Evolutionary conservation across 2,113 vertebrate species (phyloP).

Genomic region (Podarcis cretensis): DNA sequence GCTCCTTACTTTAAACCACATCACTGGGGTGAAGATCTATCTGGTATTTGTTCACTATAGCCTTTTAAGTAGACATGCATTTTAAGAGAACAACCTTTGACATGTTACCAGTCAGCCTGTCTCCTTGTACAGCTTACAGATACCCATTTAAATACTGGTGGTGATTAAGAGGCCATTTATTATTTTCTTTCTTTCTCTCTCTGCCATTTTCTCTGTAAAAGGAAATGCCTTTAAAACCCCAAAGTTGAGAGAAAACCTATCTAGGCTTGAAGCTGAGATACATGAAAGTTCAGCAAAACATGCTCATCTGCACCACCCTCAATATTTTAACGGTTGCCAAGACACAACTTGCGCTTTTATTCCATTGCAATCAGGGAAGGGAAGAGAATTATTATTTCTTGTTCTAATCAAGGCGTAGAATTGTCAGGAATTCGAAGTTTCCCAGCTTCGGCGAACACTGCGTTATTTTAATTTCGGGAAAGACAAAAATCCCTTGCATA

Average conservation of each 20-base stretch:
- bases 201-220: constrained; percentile 9
- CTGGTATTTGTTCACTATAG: constrained; percentile 7
- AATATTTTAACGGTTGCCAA: constrained; percentile 25
- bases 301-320: not conserved
- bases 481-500: constrained; percentile 7
- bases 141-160: constrained; percentile 5
- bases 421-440: not conserved
- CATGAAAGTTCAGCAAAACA: not conserved
- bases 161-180: not conserved
- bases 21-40: constrained; percentile 18
- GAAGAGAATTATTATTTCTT: constrained; percentile 10
- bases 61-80: constrained; percentile 29
- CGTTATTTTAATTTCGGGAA: constrained; percentile 12
- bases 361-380: not conserved
- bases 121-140: constrained; percentile 9
- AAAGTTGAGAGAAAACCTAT: constrained; percentile 53
- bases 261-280: constrained; percentile 37
- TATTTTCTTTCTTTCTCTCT: not conserved
- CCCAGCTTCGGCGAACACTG: not conserved
- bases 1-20: constrained; percentile 32
- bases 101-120: constrained; percentile 26
- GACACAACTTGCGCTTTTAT: not conserved
- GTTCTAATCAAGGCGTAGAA: constrained; percentile 24
- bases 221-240: constrained; percentile 45
- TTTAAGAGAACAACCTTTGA: constrained; percentile 41